Conservation (phyloP, 2,888 invertebrate genomes). For the Brachypalpus laphriformis region DNA sequence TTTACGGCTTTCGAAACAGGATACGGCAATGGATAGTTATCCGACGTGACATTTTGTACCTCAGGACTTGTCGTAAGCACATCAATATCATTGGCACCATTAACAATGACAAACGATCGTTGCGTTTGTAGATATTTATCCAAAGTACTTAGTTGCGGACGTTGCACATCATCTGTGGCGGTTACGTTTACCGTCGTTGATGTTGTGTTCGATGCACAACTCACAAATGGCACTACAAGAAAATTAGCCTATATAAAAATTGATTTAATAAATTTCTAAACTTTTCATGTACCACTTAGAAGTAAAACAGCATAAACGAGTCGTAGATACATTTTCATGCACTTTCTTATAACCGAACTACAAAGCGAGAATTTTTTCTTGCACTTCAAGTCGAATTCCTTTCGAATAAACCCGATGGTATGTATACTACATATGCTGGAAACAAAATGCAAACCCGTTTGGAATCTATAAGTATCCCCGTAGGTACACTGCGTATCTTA, state of each 20-base stretch:
- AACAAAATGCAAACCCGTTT: neutral
- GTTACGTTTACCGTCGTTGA: neutral
- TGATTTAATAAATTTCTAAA: neutral
- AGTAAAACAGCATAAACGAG: slow-evolving; percentile 54
- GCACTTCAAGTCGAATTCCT: slow-evolving; percentile 11
- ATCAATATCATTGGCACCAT: slow-evolving; percentile 4
- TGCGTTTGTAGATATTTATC: slow-evolving; percentile 52
- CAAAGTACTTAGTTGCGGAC: slow-evolving; percentile 63
- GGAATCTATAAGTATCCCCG: slow-evolving; percentile 8
- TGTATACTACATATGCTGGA: slow-evolving; percentile 13
- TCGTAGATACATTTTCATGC: slow-evolving; percentile 28
- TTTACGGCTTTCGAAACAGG: slow-evolving; percentile 31
- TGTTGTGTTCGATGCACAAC: slow-evolving; percentile 39
- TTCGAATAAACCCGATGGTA: slow-evolving; percentile 5
- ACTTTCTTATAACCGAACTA: slow-evolving; percentile 4
- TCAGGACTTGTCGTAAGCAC: neutral
- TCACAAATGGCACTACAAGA: slow-evolving; percentile 55
- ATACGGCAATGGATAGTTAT: slow-evolving; percentile 64
- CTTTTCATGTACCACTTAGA: slow-evolving; percentile 53
- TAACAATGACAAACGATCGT: slow-evolving; percentile 33
- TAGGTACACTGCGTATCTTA: slow-evolving; percentile 37
- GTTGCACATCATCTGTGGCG: slow-evolving; percentile 27
- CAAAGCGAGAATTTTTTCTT: neutral
- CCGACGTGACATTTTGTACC: slow-evolving; percentile 47
- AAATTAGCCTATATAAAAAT: slow-evolving; percentile 8